These are phyloP conservation scores for Parasteatoda lunata DNA, from an alignment of 2,888 invertebrate genomes.

Conservation along the genomic window DNA sequence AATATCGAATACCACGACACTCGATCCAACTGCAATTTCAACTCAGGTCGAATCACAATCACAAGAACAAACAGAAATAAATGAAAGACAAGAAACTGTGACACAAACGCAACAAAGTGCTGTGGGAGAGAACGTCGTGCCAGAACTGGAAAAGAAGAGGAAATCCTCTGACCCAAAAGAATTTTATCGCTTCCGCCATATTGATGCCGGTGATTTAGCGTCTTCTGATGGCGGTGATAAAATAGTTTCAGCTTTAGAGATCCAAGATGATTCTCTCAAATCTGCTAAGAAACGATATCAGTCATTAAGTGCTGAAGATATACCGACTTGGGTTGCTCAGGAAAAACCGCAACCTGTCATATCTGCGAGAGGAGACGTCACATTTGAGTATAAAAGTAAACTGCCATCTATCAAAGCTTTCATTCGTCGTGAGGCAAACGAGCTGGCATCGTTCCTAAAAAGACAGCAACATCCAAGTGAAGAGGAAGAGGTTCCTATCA, in stretches of 20 bases:
- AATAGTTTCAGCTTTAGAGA: slow-evolving; percentile 51
- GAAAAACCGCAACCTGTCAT: slow-evolving; percentile 63
- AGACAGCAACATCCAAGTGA: slow-evolving; percentile 33
- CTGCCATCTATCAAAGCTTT: slow-evolving; percentile 65
- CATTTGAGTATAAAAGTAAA: slow-evolving; percentile 59
- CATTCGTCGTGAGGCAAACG: slow-evolving; percentile 54
- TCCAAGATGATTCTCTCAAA: slow-evolving; percentile 39
- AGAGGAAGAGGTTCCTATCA: neutral
- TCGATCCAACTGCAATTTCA: neutral
- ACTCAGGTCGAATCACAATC: neutral
- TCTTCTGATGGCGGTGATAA: slow-evolving; percentile 45
- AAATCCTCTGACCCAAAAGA: slow-evolving; percentile 50
- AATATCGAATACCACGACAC: neutral
- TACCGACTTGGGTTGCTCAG: slow-evolving; percentile 64
- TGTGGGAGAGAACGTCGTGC: neutral
- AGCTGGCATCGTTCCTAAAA: slow-evolving; percentile 57
- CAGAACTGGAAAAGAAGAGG: neutral
- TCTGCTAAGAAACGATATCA: slow-evolving; percentile 53
- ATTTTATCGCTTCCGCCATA: slow-evolving; percentile 48
- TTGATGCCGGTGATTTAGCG: slow-evolving; percentile 56
- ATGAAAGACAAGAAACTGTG: neutral
- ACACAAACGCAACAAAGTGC: neutral
- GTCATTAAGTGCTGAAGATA: slow-evolving; percentile 65
- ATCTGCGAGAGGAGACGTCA: slow-evolving; percentile 56
- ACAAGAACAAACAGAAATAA: neutral